Percentiles rank a stretch among this genome's conserved stretches.
Evolutionary conservation across 2,113 vertebrate species (phyloP).

Genomic region (Pongo abelii): DNA sequence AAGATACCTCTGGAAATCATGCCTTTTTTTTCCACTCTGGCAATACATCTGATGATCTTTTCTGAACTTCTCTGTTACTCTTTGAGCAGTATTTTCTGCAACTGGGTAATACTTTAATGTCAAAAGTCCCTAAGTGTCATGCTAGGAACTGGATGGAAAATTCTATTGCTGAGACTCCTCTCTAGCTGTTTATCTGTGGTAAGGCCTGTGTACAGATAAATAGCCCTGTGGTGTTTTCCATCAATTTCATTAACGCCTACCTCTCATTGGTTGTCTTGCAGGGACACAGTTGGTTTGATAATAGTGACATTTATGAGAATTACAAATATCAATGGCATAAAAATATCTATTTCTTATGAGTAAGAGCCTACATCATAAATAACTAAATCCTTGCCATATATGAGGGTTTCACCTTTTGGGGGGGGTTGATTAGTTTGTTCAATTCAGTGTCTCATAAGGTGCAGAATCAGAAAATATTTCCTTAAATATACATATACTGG

Average conservation of each 20-base stretch:
- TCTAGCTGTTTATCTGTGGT: background rate
- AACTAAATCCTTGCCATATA: background rate
- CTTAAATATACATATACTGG: background rate
- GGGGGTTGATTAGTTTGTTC: background rate
- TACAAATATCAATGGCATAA: background rate
- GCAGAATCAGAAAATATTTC: background rate
- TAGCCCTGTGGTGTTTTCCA: background rate
- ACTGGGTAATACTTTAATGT: constrained; percentile 25
- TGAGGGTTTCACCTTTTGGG: background rate
- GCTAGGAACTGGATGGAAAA: background rate
- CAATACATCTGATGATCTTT: constrained; percentile 55
- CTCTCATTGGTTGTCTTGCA: background rate
- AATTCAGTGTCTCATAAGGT: background rate
- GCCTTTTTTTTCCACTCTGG: background rate
- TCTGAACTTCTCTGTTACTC: constrained; percentile 40
- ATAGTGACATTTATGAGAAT: background rate
- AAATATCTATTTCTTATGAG: background rate
- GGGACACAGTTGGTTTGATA: background rate
- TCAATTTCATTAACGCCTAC: background rate
- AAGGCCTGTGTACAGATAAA: background rate
- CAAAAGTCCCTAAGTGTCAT: background rate
- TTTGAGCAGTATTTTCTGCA: constrained; percentile 38
- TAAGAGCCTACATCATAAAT: background rate
- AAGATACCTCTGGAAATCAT: constrained; percentile 6
- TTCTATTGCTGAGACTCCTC: background rate